Conservation (phyloP, 1,140 invertebrate species). For the Drosophila equinoxialis region DNA sequence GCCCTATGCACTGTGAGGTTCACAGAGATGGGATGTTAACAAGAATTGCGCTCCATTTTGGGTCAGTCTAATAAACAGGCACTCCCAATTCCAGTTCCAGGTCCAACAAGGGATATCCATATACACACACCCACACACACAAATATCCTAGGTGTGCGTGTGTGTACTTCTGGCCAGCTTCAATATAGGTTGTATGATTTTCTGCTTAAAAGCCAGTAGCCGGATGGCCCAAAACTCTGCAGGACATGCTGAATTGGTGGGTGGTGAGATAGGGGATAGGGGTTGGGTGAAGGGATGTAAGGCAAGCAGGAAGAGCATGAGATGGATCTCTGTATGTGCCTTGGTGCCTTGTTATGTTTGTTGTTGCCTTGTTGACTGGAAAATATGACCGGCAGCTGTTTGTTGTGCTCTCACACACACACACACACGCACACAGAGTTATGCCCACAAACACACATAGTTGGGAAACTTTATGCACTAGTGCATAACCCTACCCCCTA, state of each 20-base stretch:
- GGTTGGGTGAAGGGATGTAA: no score
- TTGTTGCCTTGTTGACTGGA: slow-evolving; percentile 77
- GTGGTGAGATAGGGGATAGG: not conserved
- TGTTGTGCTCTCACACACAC: slow-evolving; percentile 45
- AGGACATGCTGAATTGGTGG: slow-evolving; percentile 8
- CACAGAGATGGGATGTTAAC: slow-evolving; percentile 11
- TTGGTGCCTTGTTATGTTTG: slow-evolving; percentile 59
- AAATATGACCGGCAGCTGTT: slow-evolving; percentile 77
- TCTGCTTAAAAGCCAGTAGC: slow-evolving; percentile 71
- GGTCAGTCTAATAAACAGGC: slow-evolving; percentile 69
- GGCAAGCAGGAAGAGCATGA: not conserved
- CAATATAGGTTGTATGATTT: slow-evolving; percentile 57
- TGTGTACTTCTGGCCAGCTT: slow-evolving; percentile 1
- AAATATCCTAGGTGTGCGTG: not conserved
- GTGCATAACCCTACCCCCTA: not conserved
- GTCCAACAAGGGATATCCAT: not conserved
- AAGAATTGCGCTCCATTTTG: slow-evolving; percentile 54
- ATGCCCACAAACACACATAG: not conserved
- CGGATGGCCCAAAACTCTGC: slow-evolving; percentile 43
- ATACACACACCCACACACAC: not conserved
- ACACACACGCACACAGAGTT: slow-evolving; percentile 17
- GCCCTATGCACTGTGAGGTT: slow-evolving; percentile 14
- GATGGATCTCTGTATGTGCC: slow-evolving; percentile 21
- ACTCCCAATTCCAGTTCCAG: not conserved
- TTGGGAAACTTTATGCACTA: slow-evolving; percentile 52